Base-by-base conservation (phyloP, 1,140 invertebrate genomes). In the Lordiphosa collinella region DNA sequence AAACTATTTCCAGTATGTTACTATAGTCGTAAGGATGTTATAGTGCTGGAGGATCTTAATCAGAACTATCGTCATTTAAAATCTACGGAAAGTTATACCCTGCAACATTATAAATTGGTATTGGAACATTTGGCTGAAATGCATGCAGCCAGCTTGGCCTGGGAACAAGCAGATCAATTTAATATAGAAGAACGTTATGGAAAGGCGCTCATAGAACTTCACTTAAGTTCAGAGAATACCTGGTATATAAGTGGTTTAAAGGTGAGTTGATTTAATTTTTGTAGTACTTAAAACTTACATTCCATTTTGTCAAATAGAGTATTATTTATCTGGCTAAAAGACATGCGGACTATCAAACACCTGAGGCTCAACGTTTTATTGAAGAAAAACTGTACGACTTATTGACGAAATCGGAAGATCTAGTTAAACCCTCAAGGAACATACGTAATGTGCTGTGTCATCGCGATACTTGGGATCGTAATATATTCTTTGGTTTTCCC, bases 381-480 rank as follows among this genome's bases (percentile, higher is more conserved):
- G 58, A 73, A 3, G 52, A 67, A 4, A 53, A 84, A 6, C 89
- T 89, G 4, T 66, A 78, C 8, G 35, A 78, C 13, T 49, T 89
- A 0, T 64, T 89, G 0, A 46, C 61, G 0, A 52, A 84, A 43
- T 38, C 50, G 1, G 56, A 79, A 16, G 52, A 72, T 0, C 82
- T 90, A 1, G 49, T 66, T 0, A 69, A 59, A 6, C 60, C 74
- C 2, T 74, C 59, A 0, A 87, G 74, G 9, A 51, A 38, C 4
- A 50, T 73, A 3, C 57, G 51, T 4, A 93, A 92, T 65, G 92
- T 93, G 0, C 73, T 93, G 1, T 91, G 89, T 40, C 93, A 93
- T 79, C 90, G 91, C 0, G 91, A 94, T 87, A 86, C 92, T 2
- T 93, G 92, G 92, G 90, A 90, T 43, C 92, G 92, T 34, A 93